phyloP scores from a whole-genome alignment of 2,888 invertebrate genomes.

The Scaptomyza parva region DNA sequence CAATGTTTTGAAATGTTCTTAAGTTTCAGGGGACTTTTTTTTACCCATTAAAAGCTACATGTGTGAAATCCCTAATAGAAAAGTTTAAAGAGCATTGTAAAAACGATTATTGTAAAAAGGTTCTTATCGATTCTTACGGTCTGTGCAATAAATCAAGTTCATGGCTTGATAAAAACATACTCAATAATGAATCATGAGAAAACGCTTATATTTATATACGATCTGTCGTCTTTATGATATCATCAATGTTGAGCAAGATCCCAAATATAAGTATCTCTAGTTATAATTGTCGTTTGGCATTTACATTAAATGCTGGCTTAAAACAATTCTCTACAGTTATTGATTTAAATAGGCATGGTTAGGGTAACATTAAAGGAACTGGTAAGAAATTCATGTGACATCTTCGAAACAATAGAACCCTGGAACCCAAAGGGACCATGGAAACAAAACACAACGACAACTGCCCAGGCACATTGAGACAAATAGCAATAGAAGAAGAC shows the following conservation, averaged over 20 bases:
- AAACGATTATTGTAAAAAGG: slow-evolving; percentile 2
- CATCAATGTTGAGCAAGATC: slow-evolving; percentile 18
- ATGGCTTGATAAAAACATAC: slow-evolving; percentile 18
- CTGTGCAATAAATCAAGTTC: slow-evolving; percentile 27
- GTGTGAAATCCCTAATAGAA: slow-evolving; percentile 7
- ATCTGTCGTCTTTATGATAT: slow-evolving; percentile 25
- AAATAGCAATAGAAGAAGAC: slow-evolving; percentile 51
- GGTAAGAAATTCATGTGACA: slow-evolving; percentile 53
- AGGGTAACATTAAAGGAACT: slow-evolving; percentile 29
- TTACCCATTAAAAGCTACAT: too few species aligned
- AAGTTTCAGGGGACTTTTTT: slow-evolving; percentile 5
- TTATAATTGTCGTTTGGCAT: slow-evolving; percentile 58
- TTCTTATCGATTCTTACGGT: slow-evolving; percentile 30
- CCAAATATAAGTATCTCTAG: background rate
- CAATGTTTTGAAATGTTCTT: too few species aligned
- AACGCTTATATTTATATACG: background rate
- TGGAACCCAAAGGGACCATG: slow-evolving; percentile 58
- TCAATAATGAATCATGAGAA: slow-evolving; percentile 21
- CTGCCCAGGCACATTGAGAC: slow-evolving; percentile 58
- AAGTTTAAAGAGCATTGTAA: slow-evolving; percentile 1
- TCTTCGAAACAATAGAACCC: slow-evolving; percentile 46
- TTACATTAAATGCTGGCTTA: slow-evolving; percentile 68
- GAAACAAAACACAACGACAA: slow-evolving; percentile 44
- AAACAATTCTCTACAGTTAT: slow-evolving; percentile 53
- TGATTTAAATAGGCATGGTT: slow-evolving; percentile 45